These are phyloP conservation scores for Xyrauchen texanus DNA, from an alignment of 2,113 vertebrate species.

Conservation along the genomic window DNA sequence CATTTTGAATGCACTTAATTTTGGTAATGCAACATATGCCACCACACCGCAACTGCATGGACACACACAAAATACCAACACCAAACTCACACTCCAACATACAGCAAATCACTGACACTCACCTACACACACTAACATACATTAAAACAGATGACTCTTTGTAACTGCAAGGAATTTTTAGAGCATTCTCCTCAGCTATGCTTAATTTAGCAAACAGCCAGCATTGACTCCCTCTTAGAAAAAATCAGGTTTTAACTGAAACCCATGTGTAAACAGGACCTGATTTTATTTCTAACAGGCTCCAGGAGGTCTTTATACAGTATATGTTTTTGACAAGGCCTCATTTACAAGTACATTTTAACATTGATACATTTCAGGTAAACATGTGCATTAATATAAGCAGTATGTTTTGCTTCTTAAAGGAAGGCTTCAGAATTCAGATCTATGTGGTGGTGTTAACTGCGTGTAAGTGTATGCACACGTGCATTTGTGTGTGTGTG, in stretches of 20 bases:
- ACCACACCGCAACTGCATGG: too few relatives aligned
- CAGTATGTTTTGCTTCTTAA: not conserved
- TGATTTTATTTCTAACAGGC: not conserved
- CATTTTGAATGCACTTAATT: too few relatives aligned
- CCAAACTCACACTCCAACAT: too few relatives aligned
- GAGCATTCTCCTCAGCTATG: not conserved
- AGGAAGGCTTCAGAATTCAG: not conserved
- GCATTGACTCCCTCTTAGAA: too few relatives aligned
- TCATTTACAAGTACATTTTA: not conserved
- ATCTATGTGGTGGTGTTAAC: not conserved
- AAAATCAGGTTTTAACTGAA: not conserved
- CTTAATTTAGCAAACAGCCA: not conserved
- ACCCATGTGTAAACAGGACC: not conserved
- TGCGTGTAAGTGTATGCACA: constrained; percentile 1
- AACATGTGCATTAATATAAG: not conserved
- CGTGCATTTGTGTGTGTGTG: not conserved
- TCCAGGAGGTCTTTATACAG: not conserved
- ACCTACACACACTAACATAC: too few relatives aligned
- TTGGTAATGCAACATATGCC: too few relatives aligned
- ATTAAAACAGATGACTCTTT: too few relatives aligned
- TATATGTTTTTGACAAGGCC: not conserved
- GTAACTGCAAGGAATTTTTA: too few relatives aligned
- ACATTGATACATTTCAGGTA: not conserved
- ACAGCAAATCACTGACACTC: too few relatives aligned
- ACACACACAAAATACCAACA: too few relatives aligned